Evolutionary conservation across 2,888 invertebrate genomes (phyloP).

Genomic region (Deroplatys truncata): DNA sequence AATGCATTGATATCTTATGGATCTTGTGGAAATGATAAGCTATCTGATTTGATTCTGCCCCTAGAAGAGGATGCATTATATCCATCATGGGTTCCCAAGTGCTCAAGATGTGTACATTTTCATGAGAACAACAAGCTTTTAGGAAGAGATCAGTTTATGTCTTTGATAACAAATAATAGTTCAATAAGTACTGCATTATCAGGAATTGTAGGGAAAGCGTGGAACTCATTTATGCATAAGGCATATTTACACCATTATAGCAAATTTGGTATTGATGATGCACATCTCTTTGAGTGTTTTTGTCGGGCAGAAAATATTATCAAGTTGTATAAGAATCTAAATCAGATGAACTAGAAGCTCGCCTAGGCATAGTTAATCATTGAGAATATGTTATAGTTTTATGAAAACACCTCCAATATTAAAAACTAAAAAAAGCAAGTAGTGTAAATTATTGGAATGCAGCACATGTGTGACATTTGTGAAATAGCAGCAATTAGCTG

Average conservation of each 20-base stretch:
- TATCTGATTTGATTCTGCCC: conserved; percentile 34
- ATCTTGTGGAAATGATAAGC: conserved; percentile 26
- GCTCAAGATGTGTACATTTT: conserved; percentile 41
- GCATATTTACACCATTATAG: conserved; percentile 52
- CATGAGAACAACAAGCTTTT: conserved; percentile 43
- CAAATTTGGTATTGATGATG: conserved; percentile 47
- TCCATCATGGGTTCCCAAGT: conserved; percentile 42
- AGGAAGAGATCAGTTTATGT: conserved; percentile 45
- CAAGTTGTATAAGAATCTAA: conserved; percentile 44
- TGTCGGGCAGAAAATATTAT: conserved; percentile 47
- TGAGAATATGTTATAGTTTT: too few species aligned
- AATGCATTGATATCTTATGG: conserved; percentile 47
- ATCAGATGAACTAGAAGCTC: not conserved
- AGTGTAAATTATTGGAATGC: too few species aligned
- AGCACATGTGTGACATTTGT: too few species aligned
- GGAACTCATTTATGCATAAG: conserved; percentile 47
- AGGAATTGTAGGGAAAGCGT: conserved; percentile 45
- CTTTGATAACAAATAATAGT: conserved; percentile 48
- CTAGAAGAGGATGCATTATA: conserved; percentile 42
- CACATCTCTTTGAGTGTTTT: conserved; percentile 49
- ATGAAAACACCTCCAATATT: too few species aligned
- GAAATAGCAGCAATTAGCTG: too few species aligned
- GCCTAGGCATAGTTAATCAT: too few species aligned
- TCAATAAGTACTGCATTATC: conserved; percentile 43
- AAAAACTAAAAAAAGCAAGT: too few species aligned